Conservation (phyloP, 2,888 invertebrate genomes). For the Conops quadrifasciatus region DNA sequence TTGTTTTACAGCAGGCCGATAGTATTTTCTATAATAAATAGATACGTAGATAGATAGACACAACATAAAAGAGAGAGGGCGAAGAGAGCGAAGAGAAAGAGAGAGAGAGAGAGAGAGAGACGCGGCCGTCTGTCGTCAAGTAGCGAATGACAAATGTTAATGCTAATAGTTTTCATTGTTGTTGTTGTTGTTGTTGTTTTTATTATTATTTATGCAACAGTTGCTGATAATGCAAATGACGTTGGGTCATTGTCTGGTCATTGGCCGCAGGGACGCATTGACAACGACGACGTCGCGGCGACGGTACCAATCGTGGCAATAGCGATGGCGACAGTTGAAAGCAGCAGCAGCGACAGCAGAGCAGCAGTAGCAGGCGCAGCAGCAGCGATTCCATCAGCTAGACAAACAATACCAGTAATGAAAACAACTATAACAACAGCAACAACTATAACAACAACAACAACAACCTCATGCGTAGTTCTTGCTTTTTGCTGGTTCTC, state of each 20-base stretch:
- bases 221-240: constrained; percentile 52
- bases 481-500: neutral
- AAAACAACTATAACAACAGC: constrained; percentile 40
- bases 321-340: neutral
- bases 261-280: constrained; percentile 49
- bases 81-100: no score
- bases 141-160: neutral
- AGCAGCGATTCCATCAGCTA: constrained; percentile 44
- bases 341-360: constrained; percentile 46
- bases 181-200: neutral
- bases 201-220: neutral
- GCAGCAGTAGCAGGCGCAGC: constrained; percentile 12
- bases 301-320: constrained; percentile 36
- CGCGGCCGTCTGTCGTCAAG: neutral
- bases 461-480: neutral
- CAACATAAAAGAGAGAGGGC: no score
- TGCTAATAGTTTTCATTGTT: constrained; percentile 5
- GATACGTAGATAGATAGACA: no score
- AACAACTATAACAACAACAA: constrained; percentile 7
- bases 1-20: no score
- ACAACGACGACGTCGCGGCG: neutral
- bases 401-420: no score
- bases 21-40: no score
- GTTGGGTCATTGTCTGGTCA: constrained; percentile 59
- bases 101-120: no score